Percentiles rank a stretch among this genome's conserved stretches.
Evolutionary conservation across 2,113 vertebrate species (phyloP).

Genomic region (Muscicapa adusta): DNA sequence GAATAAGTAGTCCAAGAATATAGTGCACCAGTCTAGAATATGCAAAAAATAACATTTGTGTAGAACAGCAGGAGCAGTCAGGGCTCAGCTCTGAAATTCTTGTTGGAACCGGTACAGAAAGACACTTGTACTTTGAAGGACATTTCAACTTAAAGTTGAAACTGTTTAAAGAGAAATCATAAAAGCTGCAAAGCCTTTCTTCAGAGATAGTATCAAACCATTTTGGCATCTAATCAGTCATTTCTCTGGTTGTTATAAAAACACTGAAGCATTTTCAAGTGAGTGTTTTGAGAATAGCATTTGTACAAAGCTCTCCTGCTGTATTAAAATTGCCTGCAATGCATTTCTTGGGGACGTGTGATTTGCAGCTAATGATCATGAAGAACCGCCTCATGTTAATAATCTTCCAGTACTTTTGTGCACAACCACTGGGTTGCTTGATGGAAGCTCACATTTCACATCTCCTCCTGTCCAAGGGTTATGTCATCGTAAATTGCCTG

Average conservation of each 20-base stretch:
- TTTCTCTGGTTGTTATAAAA: background rate
- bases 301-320: background rate
- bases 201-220: background rate
- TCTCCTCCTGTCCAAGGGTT: conserved; percentile 16
- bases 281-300: background rate
- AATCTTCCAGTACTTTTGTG: background rate
- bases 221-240: background rate
- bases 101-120: background rate
- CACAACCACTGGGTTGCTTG: background rate
- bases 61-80: background rate
- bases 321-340: background rate
- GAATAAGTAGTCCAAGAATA: background rate
- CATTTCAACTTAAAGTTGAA: background rate
- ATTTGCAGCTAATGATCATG: background rate
- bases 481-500: conserved; percentile 12
- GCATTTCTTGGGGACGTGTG: background rate
- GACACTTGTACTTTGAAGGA: background rate
- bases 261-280: background rate
- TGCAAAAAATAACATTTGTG: background rate
- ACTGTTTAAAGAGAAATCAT: background rate
- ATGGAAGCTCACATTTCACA: background rate
- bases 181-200: background rate
- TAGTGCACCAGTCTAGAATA: background rate
- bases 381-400: background rate
- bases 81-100: background rate